These are phyloP conservation scores for Eurypyga helias DNA, from an alignment of 2,113 vertebrate species.

Conservation along the genomic window DNA sequence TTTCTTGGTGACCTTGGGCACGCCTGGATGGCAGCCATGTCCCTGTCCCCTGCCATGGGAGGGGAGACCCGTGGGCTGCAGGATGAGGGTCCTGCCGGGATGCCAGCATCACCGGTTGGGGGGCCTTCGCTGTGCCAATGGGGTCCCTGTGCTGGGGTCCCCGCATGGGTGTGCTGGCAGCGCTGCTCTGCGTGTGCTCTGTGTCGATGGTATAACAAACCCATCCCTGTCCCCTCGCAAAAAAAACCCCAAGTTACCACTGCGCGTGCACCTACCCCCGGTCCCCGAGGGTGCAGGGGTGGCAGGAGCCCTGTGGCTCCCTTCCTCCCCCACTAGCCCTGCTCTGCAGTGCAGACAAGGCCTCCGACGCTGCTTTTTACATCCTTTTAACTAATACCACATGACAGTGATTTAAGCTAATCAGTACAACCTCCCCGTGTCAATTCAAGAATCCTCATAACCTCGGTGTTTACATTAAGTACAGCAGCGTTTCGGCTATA, in stretches of 20 bases:
- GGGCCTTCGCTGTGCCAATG: neutral
- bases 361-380: neutral
- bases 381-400: neutral
- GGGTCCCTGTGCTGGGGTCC: neutral
- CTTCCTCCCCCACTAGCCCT: neutral
- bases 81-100: neutral
- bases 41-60: neutral
- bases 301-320: neutral
- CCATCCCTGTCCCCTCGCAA: neutral
- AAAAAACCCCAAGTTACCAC: neutral
- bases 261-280: accelerated
- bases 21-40: accelerated
- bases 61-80: neutral
- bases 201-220: accelerated
- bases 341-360: neutral
- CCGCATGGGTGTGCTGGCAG: accelerated
- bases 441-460: neutral
- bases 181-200: neutral
- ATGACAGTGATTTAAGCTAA: neutral
- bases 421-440: neutral
- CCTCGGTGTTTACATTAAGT: neutral
- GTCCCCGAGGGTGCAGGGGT: accelerated
- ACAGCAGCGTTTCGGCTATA: neutral
- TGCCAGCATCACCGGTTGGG: too few relatives aligned
- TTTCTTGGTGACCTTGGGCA: neutral